Evolutionary conservation across 2,113 vertebrate genomes (phyloP), one percentile per base, ranked within the genome.

Genomic region (Phrynosoma blainvillii): DNA sequence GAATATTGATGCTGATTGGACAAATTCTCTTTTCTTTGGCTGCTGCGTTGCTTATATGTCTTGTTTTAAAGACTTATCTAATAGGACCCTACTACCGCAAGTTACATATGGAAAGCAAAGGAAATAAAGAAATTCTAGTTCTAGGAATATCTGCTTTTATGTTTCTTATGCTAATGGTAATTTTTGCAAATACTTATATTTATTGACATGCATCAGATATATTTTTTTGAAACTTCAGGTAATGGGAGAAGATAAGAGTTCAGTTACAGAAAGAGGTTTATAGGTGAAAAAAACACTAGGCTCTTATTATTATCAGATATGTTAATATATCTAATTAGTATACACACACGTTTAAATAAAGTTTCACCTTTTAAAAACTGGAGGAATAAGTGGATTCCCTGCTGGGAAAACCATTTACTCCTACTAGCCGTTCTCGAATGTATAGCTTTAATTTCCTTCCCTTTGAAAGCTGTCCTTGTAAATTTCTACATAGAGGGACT

Each of bases 81-180:
- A 97, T 99, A 73, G 98, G 98, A n/a, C 98, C 98, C 0, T 99
- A 97, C 93, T 99, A 98, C 91, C 98, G 97, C 93, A 99, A 98
- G 85, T 95, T 99, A 79, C 98, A 99, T 4, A 13, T 92, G 3
- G 98, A 99, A 95, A 97, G 98, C 96, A 98, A 98, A 96, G 98
- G 98, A 84, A 99, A 96, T 97, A 99, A 98, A 94, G 99, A 99
- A 93, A 98, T 98, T 92, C 97, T 99, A 82, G 97, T 99, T 89
- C 95, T 99, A 79, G 99, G 99, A 85, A 95, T 97, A 86, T 97
- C 98, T 47, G 98, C 99, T 1, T 99, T 99, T 94, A 96, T 98
- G 95, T 99, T 99, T 93, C 95, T 98, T 85, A 98, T 99, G 98
- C 93, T 99, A 88, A 98, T 94, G 95, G 99, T 99, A 96, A 96